A percentile compares a stretch with the other conserved stretches of the same genome.
phyloP scores from a whole-genome alignment of 2,888 invertebrate genomes.

The Folsomia candida region DNA sequence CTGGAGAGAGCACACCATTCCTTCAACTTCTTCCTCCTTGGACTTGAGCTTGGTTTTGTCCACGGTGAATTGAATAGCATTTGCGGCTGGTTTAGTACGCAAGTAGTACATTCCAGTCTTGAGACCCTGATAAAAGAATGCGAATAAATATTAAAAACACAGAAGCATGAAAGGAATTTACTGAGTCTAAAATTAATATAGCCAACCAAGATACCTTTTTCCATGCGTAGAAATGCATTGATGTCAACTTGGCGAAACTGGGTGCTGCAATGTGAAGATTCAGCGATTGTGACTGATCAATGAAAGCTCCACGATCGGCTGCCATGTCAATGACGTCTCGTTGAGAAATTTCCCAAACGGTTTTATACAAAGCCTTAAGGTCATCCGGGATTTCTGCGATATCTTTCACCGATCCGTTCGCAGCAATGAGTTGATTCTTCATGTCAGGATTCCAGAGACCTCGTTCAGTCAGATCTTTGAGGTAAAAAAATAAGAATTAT shows the following conservation, averaged over 20 bases:
- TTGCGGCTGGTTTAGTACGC: conserved; percentile 91
- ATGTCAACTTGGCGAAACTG: conserved; percentile 86
- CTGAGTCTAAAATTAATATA: no score
- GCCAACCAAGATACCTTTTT: conserved; percentile 72
- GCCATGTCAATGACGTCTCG: conserved; percentile 93
- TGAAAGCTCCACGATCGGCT: conserved; percentile 94
- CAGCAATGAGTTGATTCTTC: conserved; percentile 88
- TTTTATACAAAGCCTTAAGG: conserved; percentile 85
- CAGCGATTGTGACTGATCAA: conserved; percentile 97
- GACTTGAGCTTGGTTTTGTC: conserved; percentile 70
- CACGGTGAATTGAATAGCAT: conserved; percentile 96
- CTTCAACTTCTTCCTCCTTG: conserved; percentile 51
- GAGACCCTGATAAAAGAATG: conserved; percentile 79
- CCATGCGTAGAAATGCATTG: conserved; percentile 99
- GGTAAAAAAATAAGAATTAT: no score
- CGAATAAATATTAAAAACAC: no score
- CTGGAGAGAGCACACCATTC: conserved; percentile 79
- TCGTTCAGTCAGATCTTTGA: conserved; percentile 85
- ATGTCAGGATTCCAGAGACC: conserved; percentile 92
- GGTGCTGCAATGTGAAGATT: conserved; percentile 96
- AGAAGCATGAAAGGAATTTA: no score
- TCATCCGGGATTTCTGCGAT: conserved; percentile 80
- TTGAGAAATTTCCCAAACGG: conserved; percentile 96
- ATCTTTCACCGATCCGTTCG: conserved; percentile 88
- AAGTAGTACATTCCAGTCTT: conserved; percentile 99